Evolutionary conservation across 2,888 invertebrate genomes (phyloP).

Genomic region (Lasioglossum figueresi): DNA sequence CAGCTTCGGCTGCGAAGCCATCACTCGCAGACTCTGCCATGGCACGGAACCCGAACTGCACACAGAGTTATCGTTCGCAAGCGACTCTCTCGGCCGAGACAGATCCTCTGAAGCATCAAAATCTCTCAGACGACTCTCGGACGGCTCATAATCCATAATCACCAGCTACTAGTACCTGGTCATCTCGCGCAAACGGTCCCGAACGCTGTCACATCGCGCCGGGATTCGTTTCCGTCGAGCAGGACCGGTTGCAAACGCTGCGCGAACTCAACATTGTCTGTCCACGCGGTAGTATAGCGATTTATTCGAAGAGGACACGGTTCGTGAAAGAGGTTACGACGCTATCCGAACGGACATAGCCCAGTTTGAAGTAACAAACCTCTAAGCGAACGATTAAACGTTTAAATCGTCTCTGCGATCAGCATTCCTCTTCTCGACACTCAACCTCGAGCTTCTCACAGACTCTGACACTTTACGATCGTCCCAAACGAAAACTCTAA

Average conservation of each 20-base stretch:
- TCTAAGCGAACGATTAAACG: not conserved
- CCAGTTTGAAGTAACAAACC: conserved; percentile 20
- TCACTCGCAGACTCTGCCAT: conserved; percentile 58
- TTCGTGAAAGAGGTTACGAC: conserved; percentile 48
- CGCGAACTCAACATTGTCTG: conserved; percentile 7
- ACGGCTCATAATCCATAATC: conserved; percentile 80
- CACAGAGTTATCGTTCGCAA: conserved; percentile 39
- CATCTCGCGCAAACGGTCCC: conserved; percentile 42
- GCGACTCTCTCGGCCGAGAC: conserved; percentile 38
- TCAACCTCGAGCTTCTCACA: not conserved
- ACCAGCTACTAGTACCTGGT: conserved; percentile 34
- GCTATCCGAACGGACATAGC: conserved; percentile 35
- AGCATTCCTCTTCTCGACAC: not conserved
- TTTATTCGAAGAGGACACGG: not conserved
- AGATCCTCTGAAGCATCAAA: conserved; percentile 65
- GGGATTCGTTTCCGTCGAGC: conserved; percentile 1
- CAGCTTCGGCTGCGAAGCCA: conserved; percentile 48
- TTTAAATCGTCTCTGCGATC: not conserved
- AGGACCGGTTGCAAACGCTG: not conserved
- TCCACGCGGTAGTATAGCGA: not conserved
- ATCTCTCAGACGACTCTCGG: conserved; percentile 74
- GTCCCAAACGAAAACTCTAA: conserved; percentile 27
- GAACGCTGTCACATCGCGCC: conserved; percentile 48
- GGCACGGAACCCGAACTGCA: conserved; percentile 40
- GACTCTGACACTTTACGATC: conserved; percentile 17